Evolutionary conservation across 2,113 vertebrate genomes (phyloP).

Genomic region (Anarrhichthys ocellatus): DNA sequence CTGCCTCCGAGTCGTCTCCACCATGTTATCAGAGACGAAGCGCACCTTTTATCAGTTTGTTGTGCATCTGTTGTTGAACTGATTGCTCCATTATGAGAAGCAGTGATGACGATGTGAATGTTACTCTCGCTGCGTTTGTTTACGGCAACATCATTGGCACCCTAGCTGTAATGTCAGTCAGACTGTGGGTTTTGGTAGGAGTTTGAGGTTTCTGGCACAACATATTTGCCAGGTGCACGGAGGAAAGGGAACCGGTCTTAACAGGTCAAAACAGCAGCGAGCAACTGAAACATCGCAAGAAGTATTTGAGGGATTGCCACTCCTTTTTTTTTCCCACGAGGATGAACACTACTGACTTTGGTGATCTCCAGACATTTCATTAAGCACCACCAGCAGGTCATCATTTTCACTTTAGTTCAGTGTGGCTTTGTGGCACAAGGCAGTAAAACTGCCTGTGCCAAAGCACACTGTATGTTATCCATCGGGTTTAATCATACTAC

Average conservation of each 20-base stretch:
- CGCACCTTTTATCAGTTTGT: neutral
- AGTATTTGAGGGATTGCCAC: no score
- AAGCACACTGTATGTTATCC: no score
- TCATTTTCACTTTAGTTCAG: no score
- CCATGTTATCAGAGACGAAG: no score
- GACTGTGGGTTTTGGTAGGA: neutral
- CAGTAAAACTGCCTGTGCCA: no score
- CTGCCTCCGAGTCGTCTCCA: neutral
- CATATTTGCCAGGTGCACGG: neutral
- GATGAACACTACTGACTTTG: no score
- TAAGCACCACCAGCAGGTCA: no score
- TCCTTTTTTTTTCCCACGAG: no score
- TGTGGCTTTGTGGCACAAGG: no score
- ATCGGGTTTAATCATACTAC: no score
- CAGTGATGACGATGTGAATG: neutral
- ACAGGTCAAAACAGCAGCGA: neutral
- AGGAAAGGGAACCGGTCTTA: neutral
- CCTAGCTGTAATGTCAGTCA: neutral
- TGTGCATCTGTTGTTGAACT: slow-evolving; percentile 1
- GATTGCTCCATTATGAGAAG: neutral
- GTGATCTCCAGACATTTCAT: no score
- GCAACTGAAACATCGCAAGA: no score
- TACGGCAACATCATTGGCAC: neutral
- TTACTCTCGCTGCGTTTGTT: neutral
- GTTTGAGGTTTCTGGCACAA: neutral